Conservation (phyloP, 2,113 vertebrate genomes). For the Vombatus ursinus region DNA sequence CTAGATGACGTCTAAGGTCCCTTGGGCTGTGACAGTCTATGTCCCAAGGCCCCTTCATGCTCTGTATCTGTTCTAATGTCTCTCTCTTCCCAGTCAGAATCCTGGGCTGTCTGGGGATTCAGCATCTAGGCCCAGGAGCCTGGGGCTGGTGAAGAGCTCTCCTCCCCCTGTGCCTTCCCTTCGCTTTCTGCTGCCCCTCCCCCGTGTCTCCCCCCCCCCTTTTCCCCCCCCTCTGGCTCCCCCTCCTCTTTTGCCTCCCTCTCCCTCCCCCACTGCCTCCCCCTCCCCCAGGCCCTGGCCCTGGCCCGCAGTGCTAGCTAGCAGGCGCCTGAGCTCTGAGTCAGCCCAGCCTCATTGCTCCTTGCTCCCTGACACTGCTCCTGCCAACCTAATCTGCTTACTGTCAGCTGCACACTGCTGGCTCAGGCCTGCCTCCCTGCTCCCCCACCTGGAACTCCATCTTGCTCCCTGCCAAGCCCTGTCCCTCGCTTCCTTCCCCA, state of each 20-base stretch:
- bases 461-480: neutral
- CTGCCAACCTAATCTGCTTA: neutral
- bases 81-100: neutral
- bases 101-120: neutral
- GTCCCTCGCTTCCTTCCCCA: neutral
- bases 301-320: neutral
- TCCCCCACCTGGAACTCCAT: neutral
- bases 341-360: neutral
- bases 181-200: neutral
- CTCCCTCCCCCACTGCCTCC: neutral
- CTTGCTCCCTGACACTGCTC: neutral
- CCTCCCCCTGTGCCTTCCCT: neutral
- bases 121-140: neutral
- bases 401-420: neutral
- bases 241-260: neutral
- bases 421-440: neutral
- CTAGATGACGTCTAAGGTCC: neutral
- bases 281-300: neutral
- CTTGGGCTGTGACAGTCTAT: neutral
- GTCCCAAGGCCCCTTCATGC: neutral
- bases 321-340: neutral
- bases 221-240: neutral
- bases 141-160: neutral
- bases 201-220: neutral
- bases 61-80: neutral